Percentiles rank a stretch among this genome's conserved stretches.
These are phyloP conservation scores for Pomatostomus ruficeps DNA, from an alignment of 2,113 vertebrate species.

Conservation along the genomic window DNA sequence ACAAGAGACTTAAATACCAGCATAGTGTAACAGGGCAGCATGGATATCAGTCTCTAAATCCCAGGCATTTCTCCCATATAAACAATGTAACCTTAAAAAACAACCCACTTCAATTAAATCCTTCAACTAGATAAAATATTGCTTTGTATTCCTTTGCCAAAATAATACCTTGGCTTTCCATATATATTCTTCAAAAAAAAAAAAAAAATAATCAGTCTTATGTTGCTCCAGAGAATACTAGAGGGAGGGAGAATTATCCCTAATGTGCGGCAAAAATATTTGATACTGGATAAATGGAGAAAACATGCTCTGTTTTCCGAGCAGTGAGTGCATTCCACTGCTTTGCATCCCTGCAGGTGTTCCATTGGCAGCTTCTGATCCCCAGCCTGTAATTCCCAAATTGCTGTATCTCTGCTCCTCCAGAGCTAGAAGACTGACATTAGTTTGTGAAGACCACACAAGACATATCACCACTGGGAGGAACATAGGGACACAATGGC, in stretches of 20 bases:
- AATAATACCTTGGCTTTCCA: neutral
- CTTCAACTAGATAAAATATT: neutral
- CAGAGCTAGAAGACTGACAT: neutral
- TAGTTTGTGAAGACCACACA: neutral
- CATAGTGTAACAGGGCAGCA: neutral
- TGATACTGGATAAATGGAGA: neutral
- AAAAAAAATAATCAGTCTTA: neutral
- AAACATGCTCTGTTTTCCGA: neutral
- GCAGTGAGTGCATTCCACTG: neutral
- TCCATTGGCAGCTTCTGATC: neutral
- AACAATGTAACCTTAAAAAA: neutral
- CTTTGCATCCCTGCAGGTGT: neutral
- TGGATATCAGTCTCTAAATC: neutral
- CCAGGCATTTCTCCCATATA: neutral
- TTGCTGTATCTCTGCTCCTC: neutral
- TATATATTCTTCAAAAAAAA: neutral
- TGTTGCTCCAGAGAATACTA: neutral
- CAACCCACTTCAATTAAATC: neutral
- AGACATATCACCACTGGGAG: neutral
- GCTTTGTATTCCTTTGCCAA: neutral
- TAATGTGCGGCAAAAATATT: neutral
- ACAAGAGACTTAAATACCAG: neutral
- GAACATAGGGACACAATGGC: rapidly evolving
- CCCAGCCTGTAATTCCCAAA: neutral
- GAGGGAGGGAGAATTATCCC: neutral